Evolutionary conservation across 1,140 invertebrate species (phyloP).

Genomic region (Oreohelix idahoensis): DNA sequence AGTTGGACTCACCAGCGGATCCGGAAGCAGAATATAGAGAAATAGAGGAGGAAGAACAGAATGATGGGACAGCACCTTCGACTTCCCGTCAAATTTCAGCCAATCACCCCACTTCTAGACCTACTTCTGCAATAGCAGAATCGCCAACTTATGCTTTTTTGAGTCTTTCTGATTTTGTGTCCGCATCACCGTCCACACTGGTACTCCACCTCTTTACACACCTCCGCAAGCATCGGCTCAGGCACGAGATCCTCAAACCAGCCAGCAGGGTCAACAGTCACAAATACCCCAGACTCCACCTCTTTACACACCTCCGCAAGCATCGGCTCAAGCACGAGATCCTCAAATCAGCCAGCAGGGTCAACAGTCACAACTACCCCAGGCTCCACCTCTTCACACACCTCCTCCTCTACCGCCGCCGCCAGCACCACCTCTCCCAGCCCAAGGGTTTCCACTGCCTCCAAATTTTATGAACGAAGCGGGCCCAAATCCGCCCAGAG

Average conservation of each 20-base stretch:
- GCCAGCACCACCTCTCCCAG: neutral
- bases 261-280: neutral
- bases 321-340: neutral
- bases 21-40: neutral
- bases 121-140: neutral
- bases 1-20: neutral
- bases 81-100: neutral
- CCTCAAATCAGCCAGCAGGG: neutral
- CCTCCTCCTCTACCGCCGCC: neutral
- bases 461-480: neutral
- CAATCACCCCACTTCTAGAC: neutral
- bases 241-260: neutral
- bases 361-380: neutral
- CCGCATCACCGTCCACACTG: neutral
- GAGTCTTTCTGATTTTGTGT: neutral
- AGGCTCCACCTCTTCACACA: constrained; percentile 2
- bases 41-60: neutral
- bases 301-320: neutral
- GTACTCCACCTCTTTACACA: neutral
- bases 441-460: neutral
- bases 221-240: neutral
- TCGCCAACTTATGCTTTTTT: neutral
- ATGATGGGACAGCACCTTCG: neutral
- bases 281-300: neutral
- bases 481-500: neutral